A percentile compares a stretch with the other conserved stretches of the same genome.
Conservation (phyloP, 1,140 invertebrate genomes). For the Saxidomus purpurata region DNA sequence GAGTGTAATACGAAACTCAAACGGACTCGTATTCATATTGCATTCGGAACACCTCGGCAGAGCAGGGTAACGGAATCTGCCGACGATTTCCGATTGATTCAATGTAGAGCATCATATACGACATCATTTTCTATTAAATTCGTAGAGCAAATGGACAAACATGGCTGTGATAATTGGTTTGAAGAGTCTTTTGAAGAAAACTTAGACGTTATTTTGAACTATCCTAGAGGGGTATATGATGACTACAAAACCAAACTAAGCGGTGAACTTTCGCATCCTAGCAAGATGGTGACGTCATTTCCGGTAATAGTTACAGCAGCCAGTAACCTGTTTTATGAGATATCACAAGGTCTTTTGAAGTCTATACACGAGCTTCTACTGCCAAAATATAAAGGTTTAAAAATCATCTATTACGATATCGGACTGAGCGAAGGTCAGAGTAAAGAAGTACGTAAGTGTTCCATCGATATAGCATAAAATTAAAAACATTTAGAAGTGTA, state of each 20-base stretch:
- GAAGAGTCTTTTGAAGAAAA: slow-evolving; percentile 33
- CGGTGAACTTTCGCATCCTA: too few species aligned
- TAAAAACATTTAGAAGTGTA: too few species aligned
- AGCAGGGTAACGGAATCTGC: too few species aligned
- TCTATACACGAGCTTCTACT: slow-evolving; percentile 31
- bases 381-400: slow-evolving; percentile 54
- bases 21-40: too few species aligned
- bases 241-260: background rate
- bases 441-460: slow-evolving; percentile 13
- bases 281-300: too few species aligned
- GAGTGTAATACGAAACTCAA: too few species aligned
- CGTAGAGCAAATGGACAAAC: background rate
- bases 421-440: background rate
- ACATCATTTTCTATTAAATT: too few species aligned
- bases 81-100: too few species aligned
- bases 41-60: too few species aligned
- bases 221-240: background rate
- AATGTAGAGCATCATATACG: too few species aligned
- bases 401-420: slow-evolving; percentile 57
- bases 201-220: slow-evolving; percentile 2
- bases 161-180: slow-evolving; percentile 40
- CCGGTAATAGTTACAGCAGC: slow-evolving; percentile 56
- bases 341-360: slow-evolving; percentile 43
- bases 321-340: slow-evolving; percentile 20
- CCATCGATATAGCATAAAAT: too few species aligned